phyloP scores from a whole-genome alignment of 2,113 vertebrate genomes.

The Clinocottus analis region DNA sequence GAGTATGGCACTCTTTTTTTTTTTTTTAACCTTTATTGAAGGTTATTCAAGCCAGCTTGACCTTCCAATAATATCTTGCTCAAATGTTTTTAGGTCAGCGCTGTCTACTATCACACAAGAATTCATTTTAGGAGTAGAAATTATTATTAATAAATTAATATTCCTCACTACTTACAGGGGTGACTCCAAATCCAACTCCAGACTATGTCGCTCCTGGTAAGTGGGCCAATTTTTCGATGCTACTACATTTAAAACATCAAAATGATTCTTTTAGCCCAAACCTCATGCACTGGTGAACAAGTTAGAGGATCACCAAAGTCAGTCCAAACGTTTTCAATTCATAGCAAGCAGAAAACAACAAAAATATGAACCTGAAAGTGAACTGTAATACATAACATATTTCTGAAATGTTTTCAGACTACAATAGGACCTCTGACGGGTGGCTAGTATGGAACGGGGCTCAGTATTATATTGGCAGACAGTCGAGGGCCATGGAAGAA shows the following conservation, averaged over 20 bases:
- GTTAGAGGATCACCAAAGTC: neutral
- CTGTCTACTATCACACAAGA: neutral
- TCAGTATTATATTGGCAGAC: slow-evolving; percentile 85
- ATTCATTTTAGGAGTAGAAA: neutral
- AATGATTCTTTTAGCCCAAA: neutral
- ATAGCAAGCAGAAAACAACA: neutral
- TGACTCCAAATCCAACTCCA: slow-evolving; percentile 81
- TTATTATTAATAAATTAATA: too few relatives aligned
- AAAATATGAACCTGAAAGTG: neutral
- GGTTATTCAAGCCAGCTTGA: neutral
- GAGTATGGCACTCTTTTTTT: neutral
- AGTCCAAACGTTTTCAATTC: neutral
- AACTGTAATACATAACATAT: neutral
- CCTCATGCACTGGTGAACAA: neutral
- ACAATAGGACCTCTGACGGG: slow-evolving; percentile 83
- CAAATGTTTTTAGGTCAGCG: neutral
- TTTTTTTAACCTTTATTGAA: neutral
- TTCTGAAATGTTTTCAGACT: slow-evolving; percentile 76
- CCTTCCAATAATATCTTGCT: neutral
- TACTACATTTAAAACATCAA: neutral
- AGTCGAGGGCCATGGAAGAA: slow-evolving; percentile 79
- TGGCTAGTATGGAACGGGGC: slow-evolving; percentile 84
- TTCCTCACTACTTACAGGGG: slow-evolving; percentile 77
- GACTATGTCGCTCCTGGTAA: slow-evolving; percentile 80
- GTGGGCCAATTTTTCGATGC: slow-evolving; percentile 39